Evolutionary conservation across 2,888 invertebrate genomes (phyloP).

Genomic region (Chouioia cunea): DNA sequence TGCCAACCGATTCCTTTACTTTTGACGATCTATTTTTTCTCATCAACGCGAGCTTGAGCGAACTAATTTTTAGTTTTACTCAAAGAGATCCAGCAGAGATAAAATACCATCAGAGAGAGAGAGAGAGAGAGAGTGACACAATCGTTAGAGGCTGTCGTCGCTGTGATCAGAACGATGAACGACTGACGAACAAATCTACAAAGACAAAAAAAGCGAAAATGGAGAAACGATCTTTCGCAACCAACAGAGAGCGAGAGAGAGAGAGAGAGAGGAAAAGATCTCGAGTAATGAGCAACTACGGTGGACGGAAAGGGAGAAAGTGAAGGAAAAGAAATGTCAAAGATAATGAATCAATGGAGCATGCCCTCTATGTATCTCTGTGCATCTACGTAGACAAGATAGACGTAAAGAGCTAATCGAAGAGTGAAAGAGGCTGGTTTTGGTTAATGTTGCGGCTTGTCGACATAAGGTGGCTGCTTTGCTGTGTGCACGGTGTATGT

Average conservation of each 20-base stretch:
- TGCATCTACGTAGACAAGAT: slow-evolving; percentile 7
- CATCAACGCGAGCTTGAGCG: too few relatives aligned
- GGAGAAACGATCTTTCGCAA: too few relatives aligned
- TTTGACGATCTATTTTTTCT: background rate
- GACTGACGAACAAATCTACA: background rate
- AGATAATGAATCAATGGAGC: slow-evolving; percentile 8
- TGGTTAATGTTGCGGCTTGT: too few relatives aligned
- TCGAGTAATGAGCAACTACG: background rate
- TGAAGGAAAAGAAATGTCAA: slow-evolving; percentile 8
- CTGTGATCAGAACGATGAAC: too few relatives aligned
- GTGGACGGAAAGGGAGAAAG: background rate
- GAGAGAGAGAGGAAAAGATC: background rate
- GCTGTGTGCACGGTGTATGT: too few relatives aligned
- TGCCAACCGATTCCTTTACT: slow-evolving; percentile 6
- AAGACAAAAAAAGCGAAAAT: background rate
- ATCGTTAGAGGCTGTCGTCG: slow-evolving; percentile 5
- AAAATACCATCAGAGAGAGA: too few relatives aligned
- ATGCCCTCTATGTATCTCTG: background rate
- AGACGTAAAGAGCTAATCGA: too few relatives aligned
- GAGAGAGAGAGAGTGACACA: slow-evolving; percentile 8
- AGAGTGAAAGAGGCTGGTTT: too few relatives aligned
- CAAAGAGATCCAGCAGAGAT: too few relatives aligned
- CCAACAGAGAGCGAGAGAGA: background rate
- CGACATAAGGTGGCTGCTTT: too few relatives aligned
- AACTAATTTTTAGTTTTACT: too few relatives aligned